phyloP scores from a whole-genome alignment of 2,113 vertebrate genomes.

The Halichoeres trimaculatus region DNA sequence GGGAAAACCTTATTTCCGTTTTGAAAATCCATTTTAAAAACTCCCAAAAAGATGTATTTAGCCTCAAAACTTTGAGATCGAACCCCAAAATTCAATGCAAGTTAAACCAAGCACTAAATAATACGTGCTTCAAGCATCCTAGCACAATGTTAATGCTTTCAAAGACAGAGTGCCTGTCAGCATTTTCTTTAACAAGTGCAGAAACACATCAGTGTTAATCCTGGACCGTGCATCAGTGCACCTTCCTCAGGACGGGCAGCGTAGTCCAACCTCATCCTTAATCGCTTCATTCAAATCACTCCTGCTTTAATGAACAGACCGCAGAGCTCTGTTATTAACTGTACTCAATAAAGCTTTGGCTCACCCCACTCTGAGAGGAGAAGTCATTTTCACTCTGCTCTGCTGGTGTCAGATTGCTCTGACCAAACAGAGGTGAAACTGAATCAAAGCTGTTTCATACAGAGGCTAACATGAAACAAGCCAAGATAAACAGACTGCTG shows the following conservation, averaged over 20 bases:
- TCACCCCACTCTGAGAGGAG: too few species aligned
- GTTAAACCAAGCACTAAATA: background rate
- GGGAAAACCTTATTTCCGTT: too few species aligned
- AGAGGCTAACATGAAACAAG: conserved; percentile 12
- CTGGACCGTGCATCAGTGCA: background rate
- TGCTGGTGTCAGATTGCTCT: background rate
- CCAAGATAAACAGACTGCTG: conserved; percentile 6
- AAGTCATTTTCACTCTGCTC: background rate
- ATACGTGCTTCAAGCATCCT: background rate
- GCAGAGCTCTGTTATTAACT: background rate
- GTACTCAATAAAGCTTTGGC: background rate
- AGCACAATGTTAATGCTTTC: background rate
- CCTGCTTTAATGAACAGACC: background rate
- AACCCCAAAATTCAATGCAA: background rate
- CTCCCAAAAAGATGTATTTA: too few species aligned
- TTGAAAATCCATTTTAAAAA: too few species aligned
- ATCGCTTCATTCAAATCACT: conserved; percentile 29
- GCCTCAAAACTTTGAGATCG: too few species aligned
- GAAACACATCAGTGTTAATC: conserved; percentile 3
- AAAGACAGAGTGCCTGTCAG: background rate
- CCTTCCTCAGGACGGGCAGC: conserved; percentile 4
- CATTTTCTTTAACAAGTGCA: conserved; percentile 3
- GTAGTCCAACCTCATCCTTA: conserved; percentile 10
- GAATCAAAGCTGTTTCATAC: conserved; percentile 3
- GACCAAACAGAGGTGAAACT: background rate